Evolutionary conservation across 2,797 vertebrate genomes (phyloP), one percentile per base, ranked within the genome.

Genomic region (Pseudocheirus occidentalis): DNA sequence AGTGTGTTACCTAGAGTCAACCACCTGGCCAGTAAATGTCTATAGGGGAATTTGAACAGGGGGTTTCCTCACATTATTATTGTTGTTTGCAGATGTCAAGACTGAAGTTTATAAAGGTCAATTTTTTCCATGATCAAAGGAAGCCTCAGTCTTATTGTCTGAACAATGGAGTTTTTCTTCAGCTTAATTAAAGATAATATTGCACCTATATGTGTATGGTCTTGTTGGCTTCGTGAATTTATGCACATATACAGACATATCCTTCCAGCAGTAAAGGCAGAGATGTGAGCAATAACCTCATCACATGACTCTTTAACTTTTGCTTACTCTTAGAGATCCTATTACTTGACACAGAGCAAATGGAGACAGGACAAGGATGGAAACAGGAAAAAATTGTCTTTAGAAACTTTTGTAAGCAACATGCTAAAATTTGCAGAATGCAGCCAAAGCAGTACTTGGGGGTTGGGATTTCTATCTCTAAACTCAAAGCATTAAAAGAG

Each of bases 201-300:
- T 9, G 13, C 62, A 52, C 29, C 3, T 0, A 0, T 66, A 24
- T 59, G 1, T 18, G 1, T 21, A 0, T 56, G 5, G 27, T 3
- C 0, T 40, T 40, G n/a, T 40, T 73, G 16, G 16, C 16, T 73
- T 40, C 16, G 40, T 40, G n/a, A 73, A 73, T 73, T 40, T 73
- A 24, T 73, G 18, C 16, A 21, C 66, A 24, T 73, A 73, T 73
- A 40, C 10, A 73, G 34, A 73, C 11, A 73, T 40, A 73, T 40
- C n/a, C 16, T 73, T 73, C 16, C n/a, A 73, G 62, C 40, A 73
- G 2, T n/a, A 40, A 73, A 40, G 1, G 34, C 34, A 73, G 16
- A 40, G 6, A 40, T 40, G 29, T 62, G 11, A 62, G 66, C 12
- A n/a, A 27, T n/a, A n/a, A n/a, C 6, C 2, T 73, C 6, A 73